Evolutionary conservation across 1,140 invertebrate species (phyloP), one percentile per base, ranked within the genome.

Genomic region (Lordiphosa stackelbergi): DNA sequence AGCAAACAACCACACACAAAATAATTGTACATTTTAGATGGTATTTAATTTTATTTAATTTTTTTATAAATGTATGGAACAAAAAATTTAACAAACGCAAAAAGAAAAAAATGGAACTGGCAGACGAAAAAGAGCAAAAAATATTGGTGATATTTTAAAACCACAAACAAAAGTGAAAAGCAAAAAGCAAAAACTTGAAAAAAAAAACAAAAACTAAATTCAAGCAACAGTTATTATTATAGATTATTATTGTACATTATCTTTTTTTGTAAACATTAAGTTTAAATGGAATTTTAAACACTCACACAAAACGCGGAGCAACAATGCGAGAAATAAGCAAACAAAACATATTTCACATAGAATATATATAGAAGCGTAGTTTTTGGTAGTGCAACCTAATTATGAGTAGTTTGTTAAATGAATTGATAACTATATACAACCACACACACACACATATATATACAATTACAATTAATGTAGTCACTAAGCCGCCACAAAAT

Each of bases 81-180:
- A 56, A 38, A 58, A 58, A 48, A 69, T 51, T 47, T 47, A 54
- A 9, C 5, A 70, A 79, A 53, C 47, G 54, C 68, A 53, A 56
- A 38, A 63, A 22, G 38, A 61, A 81, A 73, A 81, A 74, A 65
- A 64, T 55, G 43, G 58, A 75, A 61, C 68, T 66, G 54, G 64
- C 69, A 66, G 53, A 54, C 10, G 22, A 64, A 49, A 42, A 69
- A 73, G 58, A 84, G 68, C 68, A 69, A 75, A 79, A 79, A 75
- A 63, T 69, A 81, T 85, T 85, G 79, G 78, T 85, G 74, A 85
- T 85, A 85, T 85, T 85, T 79, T 69, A 72, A 81, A 59, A 16
- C 42, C 16, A 59, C 34, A 66, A 22, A 46, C 41, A 49, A 49
- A 53, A n/a, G n/a, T n/a, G n/a, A n/a, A 68, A 36, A 59, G 12